Percentiles rank a stretch among this genome's conserved stretches.
These are phyloP conservation scores for Pentamera pediparva DNA, from an alignment of 53 echinoderm and acorn worm species.

Conservation along the genomic window DNA sequence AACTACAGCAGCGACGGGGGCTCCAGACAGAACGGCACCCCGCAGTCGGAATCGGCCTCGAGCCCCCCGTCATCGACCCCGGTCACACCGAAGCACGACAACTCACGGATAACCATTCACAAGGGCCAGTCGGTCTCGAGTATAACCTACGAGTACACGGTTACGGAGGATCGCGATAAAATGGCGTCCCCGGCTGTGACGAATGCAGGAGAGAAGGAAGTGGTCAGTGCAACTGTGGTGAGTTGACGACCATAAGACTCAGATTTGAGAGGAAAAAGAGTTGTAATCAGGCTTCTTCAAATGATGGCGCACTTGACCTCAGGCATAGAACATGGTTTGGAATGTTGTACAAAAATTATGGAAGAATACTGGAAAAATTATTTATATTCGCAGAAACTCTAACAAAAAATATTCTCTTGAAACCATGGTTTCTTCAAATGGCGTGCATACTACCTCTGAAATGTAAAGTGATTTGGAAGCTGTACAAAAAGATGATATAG, in stretches of 20 bases:
- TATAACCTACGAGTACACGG: conserved; percentile 94
- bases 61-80: conserved; percentile 91
- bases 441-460: too few species aligned
- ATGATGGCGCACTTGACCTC: too few species aligned
- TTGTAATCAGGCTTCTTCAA: too few species aligned
- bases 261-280: too few species aligned
- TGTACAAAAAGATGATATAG: too few species aligned
- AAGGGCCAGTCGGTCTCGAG: conserved; percentile 90
- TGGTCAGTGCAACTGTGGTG: conserved; percentile 22
- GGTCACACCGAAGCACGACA: conserved; percentile 88
- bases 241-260: neutral
- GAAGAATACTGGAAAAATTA: too few species aligned
- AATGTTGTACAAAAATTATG: too few species aligned
- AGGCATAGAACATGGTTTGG: too few species aligned
- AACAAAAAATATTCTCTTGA: too few species aligned
- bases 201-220: neutral
- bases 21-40: conserved; percentile 58
- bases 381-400: too few species aligned
- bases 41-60: conserved; percentile 62
- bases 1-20: conserved; percentile 46
- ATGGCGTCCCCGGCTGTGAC: conserved; percentile 35
- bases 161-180: conserved; percentile 67
- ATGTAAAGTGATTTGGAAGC: too few species aligned
- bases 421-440: too few species aligned
- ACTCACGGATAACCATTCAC: conserved; percentile 89